Conservation (phyloP, 2,888 invertebrate genomes). For the Temnothorax ravouxi region DNA sequence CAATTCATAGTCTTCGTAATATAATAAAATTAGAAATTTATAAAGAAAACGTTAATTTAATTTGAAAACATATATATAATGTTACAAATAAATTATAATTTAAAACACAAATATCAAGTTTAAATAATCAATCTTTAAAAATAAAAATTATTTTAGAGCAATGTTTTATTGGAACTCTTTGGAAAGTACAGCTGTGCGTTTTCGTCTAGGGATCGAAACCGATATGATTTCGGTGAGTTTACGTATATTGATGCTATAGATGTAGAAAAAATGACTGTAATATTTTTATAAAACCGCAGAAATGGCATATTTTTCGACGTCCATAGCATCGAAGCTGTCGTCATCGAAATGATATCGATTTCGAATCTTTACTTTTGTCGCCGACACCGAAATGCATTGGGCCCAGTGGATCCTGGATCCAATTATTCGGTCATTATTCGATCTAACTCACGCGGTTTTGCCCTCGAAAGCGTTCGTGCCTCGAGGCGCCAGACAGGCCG, state of each 20-base stretch:
- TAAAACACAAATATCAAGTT: background rate
- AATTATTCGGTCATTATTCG: conserved; percentile 41
- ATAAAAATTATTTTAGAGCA: background rate
- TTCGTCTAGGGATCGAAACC: conserved; percentile 51
- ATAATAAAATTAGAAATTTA: background rate
- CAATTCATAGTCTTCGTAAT: background rate
- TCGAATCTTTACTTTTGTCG: background rate
- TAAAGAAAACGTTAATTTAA: background rate
- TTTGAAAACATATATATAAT: background rate
- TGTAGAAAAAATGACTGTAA: background rate
- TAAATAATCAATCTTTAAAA: background rate
- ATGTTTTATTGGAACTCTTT: background rate
- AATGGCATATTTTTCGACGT: background rate
- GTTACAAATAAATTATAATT: background rate
- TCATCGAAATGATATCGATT: background rate
- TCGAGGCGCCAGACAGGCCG: conserved; percentile 21
- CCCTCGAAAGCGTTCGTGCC: conserved; percentile 8
- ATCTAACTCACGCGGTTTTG: conserved; percentile 32
- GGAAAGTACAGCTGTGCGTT: conserved; percentile 64
- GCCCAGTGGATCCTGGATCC: conserved; percentile 31
- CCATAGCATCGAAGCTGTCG: background rate
- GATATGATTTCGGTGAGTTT: conserved; percentile 9
- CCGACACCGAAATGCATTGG: conserved; percentile 17
- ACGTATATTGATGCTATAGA: conserved; percentile 1
- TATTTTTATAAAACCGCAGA: background rate